Conservation (phyloP, 2,797 vertebrate species). For the Arrhamphus sclerolepis region DNA sequence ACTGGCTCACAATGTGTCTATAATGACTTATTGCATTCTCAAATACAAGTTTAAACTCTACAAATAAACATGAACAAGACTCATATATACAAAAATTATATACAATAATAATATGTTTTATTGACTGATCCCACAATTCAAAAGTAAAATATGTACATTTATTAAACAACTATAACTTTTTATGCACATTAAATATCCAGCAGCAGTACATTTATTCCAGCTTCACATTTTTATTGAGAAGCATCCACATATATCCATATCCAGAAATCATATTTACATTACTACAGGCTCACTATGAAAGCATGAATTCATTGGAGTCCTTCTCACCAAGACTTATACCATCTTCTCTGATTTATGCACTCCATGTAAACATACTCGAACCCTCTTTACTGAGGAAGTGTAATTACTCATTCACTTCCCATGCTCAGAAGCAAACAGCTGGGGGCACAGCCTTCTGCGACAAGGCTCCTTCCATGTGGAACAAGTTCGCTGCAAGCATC, state of each 20-base stretch:
- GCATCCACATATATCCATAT: slow-evolving; percentile 7
- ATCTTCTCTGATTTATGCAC: slow-evolving; percentile 19
- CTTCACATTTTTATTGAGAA: slow-evolving; percentile 6
- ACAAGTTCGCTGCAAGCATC: slow-evolving; percentile 17
- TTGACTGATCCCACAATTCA: too few species aligned
- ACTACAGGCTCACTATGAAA: slow-evolving; percentile 1
- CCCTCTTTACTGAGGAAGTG: slow-evolving; percentile 24
- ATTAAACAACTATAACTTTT: not conserved
- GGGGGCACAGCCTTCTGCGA: slow-evolving; percentile 18
- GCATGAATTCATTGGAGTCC: slow-evolving; percentile 9
- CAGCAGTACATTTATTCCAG: slow-evolving; percentile 13
- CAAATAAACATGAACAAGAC: too few species aligned
- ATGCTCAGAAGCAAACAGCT: slow-evolving; percentile 41
- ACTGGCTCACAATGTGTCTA: too few species aligned
- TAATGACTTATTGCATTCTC: too few species aligned
- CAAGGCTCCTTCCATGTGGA: slow-evolving; percentile 13
- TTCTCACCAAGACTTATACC: slow-evolving; percentile 11
- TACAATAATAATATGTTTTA: too few species aligned
- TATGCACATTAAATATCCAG: slow-evolving; percentile 15
- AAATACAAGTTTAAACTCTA: too few species aligned
- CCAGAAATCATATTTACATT: slow-evolving; percentile 20
- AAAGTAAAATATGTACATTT: not conserved
- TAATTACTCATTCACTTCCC: slow-evolving; percentile 27
- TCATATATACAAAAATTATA: too few species aligned
- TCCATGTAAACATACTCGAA: slow-evolving; percentile 22